A percentile compares a stretch with the other conserved stretches of the same genome.
These are phyloP conservation scores for Plectropomus leopardus DNA, from an alignment of 2,113 vertebrate species.

Conservation along the genomic window DNA sequence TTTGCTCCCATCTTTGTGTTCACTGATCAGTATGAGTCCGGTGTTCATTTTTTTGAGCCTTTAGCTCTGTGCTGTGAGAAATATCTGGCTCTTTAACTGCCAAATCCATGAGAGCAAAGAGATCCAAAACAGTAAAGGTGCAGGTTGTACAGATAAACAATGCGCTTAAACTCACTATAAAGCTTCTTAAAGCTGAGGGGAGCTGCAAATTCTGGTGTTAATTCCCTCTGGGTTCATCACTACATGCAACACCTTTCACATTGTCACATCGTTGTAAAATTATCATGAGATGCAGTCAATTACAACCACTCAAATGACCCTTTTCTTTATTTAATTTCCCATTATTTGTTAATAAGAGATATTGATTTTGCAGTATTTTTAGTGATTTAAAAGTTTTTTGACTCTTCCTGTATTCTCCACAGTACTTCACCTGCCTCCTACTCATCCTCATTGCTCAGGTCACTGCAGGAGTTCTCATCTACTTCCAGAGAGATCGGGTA, in stretches of 20 bases:
- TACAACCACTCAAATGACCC: background rate
- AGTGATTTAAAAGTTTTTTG: background rate
- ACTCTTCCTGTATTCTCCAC: constrained; percentile 3
- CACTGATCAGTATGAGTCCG: background rate
- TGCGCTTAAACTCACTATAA: background rate
- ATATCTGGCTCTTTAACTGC: background rate
- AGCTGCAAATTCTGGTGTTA: background rate
- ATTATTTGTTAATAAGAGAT: background rate
- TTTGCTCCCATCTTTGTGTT: background rate
- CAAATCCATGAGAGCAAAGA: no score
- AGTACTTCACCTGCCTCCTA: constrained; percentile 94
- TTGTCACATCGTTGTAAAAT: background rate
- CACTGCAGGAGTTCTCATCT: constrained; percentile 90
- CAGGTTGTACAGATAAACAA: background rate
- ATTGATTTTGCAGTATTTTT: background rate
- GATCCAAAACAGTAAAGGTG: background rate
- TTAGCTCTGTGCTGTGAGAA: background rate
- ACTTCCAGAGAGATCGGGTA: constrained; percentile 89
- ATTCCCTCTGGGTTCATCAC: background rate
- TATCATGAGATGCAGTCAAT: background rate
- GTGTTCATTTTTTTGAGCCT: background rate
- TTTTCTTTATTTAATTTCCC: background rate
- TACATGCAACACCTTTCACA: background rate
- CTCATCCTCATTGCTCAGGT: constrained; percentile 92
- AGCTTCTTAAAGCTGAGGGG: background rate